phyloP scores from a whole-genome alignment of 2,797 vertebrate species.

The Ctenochaetus hawaiiensis region DNA sequence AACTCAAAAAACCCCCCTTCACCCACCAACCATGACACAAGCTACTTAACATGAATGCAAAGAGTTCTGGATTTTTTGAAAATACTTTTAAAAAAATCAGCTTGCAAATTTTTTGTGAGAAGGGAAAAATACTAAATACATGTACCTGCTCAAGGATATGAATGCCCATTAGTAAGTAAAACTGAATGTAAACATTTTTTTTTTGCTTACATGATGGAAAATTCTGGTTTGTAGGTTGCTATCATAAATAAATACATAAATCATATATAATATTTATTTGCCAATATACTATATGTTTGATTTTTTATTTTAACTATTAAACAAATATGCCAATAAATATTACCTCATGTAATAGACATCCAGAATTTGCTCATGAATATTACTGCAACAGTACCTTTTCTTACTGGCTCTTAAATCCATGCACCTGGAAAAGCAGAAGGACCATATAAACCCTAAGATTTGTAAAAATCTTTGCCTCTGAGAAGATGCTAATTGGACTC shows the following conservation, averaged over 20 bases:
- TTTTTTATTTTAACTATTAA: constrained; percentile 28
- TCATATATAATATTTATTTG: no score
- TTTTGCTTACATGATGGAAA: not conserved
- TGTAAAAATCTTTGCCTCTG: constrained; percentile 12
- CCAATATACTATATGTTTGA: constrained; percentile 14
- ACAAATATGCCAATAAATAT: constrained; percentile 33
- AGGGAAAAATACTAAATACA: no score
- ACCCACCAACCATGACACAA: no score
- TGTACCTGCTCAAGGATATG: no score
- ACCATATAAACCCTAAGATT: not conserved
- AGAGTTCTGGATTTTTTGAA: no score
- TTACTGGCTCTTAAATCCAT: constrained; percentile 3
- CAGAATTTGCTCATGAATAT: constrained; percentile 28
- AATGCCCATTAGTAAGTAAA: no score
- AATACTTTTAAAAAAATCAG: no score
- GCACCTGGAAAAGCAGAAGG: not conserved
- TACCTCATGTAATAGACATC: not conserved
- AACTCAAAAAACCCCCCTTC: no score
- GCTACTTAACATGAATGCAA: not conserved
- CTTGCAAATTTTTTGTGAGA: no score
- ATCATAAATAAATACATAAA: constrained; percentile 2
- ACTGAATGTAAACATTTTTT: no score
- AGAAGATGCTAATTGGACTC: constrained; percentile 15
- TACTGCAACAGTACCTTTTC: not conserved
- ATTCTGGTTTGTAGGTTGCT: constrained; percentile 17